phyloP scores from a whole-genome alignment of 2,888 invertebrate genomes.

The Erannis defoliaria region DNA sequence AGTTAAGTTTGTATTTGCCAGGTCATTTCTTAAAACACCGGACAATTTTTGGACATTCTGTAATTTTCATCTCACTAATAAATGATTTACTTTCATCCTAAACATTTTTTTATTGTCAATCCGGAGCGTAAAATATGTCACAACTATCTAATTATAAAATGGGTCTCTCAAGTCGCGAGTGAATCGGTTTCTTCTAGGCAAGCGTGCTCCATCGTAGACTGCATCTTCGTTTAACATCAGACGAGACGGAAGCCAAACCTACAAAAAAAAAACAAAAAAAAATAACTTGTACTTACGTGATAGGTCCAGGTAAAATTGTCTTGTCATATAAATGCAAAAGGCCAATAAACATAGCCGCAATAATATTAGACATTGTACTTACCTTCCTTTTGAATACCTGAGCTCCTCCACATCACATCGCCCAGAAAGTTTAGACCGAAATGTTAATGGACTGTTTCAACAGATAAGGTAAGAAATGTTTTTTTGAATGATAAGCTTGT shows the following conservation, averaged over 20 bases:
- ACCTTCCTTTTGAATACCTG: neutral
- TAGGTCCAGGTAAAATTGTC: too few relatives aligned
- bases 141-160: neutral
- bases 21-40: slow-evolving; percentile 35
- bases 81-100: slow-evolving; percentile 65
- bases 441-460: slow-evolving; percentile 31
- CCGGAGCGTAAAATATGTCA: neutral
- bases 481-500: slow-evolving; percentile 54
- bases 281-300: too few relatives aligned
- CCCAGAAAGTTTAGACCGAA: neutral
- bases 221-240: too few relatives aligned
- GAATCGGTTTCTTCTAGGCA: too few relatives aligned
- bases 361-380: neutral
- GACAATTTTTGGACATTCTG: slow-evolving; percentile 53
- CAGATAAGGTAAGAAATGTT: slow-evolving; percentile 57
- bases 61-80: slow-evolving; percentile 75
- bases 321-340: too few relatives aligned
- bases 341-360: neutral
- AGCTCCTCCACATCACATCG: too few relatives aligned
- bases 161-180: too few relatives aligned
- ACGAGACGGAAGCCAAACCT: too few relatives aligned
- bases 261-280: too few relatives aligned
- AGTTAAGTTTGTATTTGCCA: slow-evolving; percentile 41
- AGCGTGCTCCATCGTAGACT: too few relatives aligned
- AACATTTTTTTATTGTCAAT: slow-evolving; percentile 50